phyloP scores from a whole-genome alignment of 1,140 invertebrate species.

The Pseudoatta argentina region DNA sequence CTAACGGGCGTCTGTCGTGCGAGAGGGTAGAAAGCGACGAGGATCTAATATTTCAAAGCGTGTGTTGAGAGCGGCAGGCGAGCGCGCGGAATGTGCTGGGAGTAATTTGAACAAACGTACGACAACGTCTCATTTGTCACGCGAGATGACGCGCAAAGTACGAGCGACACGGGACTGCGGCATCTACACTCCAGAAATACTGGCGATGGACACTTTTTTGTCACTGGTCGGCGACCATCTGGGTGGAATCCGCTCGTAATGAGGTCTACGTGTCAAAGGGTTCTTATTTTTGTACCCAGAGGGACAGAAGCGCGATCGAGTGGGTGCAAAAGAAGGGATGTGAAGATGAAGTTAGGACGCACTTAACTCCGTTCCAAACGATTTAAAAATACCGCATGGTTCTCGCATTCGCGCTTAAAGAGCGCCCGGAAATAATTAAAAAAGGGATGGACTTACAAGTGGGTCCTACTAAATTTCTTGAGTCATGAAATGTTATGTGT shows the following conservation, averaged over 20 bases:
- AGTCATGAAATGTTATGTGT: background rate
- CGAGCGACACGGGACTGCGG: conserved; percentile 77
- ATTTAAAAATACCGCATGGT: conserved; percentile 30
- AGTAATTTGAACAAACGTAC: conserved; percentile 86
- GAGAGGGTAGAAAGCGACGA: conserved; percentile 61
- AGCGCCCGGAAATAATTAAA: background rate
- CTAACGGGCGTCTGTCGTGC: conserved; percentile 43
- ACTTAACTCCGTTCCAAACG: conserved; percentile 19
- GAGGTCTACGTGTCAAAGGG: conserved; percentile 66
- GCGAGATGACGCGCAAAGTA: conserved; percentile 76
- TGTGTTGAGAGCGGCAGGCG: conserved; percentile 75
- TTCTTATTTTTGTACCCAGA: conserved; percentile 44
- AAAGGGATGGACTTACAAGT: background rate
- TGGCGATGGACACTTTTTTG: conserved; percentile 74
- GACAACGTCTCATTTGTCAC: conserved; percentile 86
- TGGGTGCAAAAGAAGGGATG: background rate
- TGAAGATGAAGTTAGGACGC: conserved; percentile 16
- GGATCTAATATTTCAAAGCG: conserved; percentile 75
- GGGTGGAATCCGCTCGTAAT: conserved; percentile 70
- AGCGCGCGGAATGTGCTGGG: conserved; percentile 77
- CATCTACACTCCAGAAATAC: conserved; percentile 71
- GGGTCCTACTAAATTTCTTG: background rate
- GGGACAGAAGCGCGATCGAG: background rate
- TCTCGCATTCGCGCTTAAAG: conserved; percentile 20
- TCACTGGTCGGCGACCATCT: conserved; percentile 24